These are phyloP conservation scores for Drosophila cognata DNA, from an alignment of 2,888 invertebrate genomes.

Conservation along the genomic window DNA sequence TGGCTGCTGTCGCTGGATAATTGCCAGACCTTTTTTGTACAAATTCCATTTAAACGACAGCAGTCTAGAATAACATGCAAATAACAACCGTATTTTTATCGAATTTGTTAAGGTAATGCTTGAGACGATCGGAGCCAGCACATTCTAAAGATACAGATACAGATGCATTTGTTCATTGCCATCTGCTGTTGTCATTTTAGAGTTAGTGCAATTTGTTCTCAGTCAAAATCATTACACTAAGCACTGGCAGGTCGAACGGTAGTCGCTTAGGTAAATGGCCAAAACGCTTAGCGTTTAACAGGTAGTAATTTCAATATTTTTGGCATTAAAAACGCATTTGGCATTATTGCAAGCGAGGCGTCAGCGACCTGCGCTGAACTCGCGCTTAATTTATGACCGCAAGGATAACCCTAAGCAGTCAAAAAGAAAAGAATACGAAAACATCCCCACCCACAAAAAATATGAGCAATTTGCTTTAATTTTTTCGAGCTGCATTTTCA, in stretches of 20 bases:
- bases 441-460: not conserved
- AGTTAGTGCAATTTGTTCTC: conserved; percentile 18
- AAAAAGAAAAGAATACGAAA: not conserved
- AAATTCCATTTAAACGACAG: conserved; percentile 3
- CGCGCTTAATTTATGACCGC: conserved; percentile 26
- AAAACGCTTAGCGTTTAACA: conserved; percentile 40
- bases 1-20: conserved; percentile 51
- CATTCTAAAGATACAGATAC: conserved; percentile 1
- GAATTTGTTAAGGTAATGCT: conserved; percentile 54
- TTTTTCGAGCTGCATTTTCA: conserved; percentile 21
- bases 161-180: not conserved
- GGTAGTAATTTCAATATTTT: conserved; percentile 41
- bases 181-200: not conserved
- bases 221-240: conserved; percentile 34
- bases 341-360: not conserved
- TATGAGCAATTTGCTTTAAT: conserved; percentile 13
- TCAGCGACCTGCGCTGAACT: conserved; percentile 9
- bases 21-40: conserved; percentile 61
- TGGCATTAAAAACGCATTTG: conserved; percentile 60
- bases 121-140: conserved; percentile 62
- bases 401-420: conserved; percentile 40
- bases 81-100: conserved; percentile 58
- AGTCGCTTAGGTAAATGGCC: conserved; percentile 20
- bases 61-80: conserved; percentile 30
- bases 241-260: conserved; percentile 17